Conservation (phyloP, 2,113 vertebrate genomes). For the Platichthys flesus region DNA sequence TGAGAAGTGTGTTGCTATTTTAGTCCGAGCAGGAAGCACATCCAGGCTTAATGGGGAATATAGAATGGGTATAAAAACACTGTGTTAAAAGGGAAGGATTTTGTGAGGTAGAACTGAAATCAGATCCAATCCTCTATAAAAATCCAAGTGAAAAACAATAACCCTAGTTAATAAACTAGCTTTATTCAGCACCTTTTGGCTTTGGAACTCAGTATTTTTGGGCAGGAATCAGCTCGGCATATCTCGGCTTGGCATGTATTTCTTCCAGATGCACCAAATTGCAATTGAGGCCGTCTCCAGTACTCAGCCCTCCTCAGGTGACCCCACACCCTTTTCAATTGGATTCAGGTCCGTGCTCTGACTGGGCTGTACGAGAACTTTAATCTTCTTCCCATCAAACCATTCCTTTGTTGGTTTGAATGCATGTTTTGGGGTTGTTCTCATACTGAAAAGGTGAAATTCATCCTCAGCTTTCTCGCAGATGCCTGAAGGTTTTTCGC, state of each 20-base stretch:
- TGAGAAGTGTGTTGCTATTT: constrained; percentile 62
- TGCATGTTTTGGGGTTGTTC: background rate
- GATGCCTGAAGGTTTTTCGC: background rate
- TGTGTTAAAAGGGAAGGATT: background rate
- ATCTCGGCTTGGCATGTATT: background rate
- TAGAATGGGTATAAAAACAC: background rate
- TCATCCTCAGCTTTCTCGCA: background rate
- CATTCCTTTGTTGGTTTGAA: background rate
- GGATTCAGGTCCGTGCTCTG: background rate
- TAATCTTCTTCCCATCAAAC: background rate
- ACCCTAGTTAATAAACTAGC: too few relatives aligned
- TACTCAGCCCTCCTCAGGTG: background rate
- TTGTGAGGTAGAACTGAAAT: background rate
- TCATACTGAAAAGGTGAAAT: background rate
- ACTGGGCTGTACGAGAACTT: background rate
- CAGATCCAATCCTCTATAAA: too few relatives aligned
- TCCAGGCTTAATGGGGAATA: constrained; percentile 22
- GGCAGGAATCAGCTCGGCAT: background rate
- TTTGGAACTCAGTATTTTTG: background rate
- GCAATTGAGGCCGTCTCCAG: background rate
- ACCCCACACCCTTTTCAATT: background rate
- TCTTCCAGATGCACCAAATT: background rate
- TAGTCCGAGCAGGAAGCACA: constrained; percentile 49
- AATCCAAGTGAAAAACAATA: too few relatives aligned
- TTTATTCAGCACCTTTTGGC: too few relatives aligned